Base-by-base conservation (phyloP, 2,113 vertebrate species). In the Chaetodon auriga region DNA sequence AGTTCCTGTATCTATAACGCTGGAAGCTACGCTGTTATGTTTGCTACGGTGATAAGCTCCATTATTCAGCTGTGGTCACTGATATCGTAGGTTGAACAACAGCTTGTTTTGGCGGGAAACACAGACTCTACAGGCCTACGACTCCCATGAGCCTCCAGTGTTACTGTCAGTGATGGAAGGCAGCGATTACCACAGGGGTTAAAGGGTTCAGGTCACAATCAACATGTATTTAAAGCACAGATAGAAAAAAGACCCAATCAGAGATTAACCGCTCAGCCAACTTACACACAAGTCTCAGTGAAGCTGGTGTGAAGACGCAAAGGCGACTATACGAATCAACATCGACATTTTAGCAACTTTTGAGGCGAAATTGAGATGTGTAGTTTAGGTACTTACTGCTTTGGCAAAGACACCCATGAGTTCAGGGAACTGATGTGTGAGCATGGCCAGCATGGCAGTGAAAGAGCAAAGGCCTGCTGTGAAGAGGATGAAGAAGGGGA, bases 401-500 rank as follows among this genome's bases (percentile, higher is more conserved):
- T 98, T 99, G 93, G 96, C 97, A 92, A 99, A 98, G 92, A 99
- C 80, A 23, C 98, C 97, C 97, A 98, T 98, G 88, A 99, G 96
- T 94, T 99, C 98, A 23, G 98, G 98, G 93, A 99, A 99, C 92
- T 99, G 98, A 94, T 99, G 98, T 10, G 97, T 99, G 63, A 99
- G 97, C 89, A 99, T 96, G 71, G 98, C 98, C 91, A 99, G 95
- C 97, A 99, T 96, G 84, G 98, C 98, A 30, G 98, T 99, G 73
- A 99, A 99, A 83, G 98, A 99, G 78, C 98, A 99, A 51, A 99
- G 95, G 85, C 98, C 98, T 82, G 98, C 98, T 92, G 98, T 99
- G 96, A 99, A 99, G 89, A 99, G 97, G 92, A 99, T 99, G 95
- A 99, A 99, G 93, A 99, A 99, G 63, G 98, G 98, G 83, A 99